A percentile compares a stretch with the other conserved stretches of the same genome.
Evolutionary conservation across 2,888 invertebrate species (phyloP).

Genomic region (Fragum sueziense): DNA sequence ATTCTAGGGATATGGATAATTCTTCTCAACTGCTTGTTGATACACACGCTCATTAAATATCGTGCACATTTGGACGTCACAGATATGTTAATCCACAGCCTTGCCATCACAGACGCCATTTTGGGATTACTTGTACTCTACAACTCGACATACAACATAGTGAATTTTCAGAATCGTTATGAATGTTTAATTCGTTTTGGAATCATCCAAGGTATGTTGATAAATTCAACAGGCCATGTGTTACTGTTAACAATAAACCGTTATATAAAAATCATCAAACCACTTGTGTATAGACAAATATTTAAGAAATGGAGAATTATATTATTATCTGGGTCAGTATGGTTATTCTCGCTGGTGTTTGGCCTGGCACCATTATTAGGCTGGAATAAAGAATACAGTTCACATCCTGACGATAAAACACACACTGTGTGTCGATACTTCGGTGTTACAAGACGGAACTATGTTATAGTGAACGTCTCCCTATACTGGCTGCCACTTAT

Average conservation of each 20-base stretch:
- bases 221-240: slow-evolving; percentile 64
- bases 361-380: slow-evolving; percentile 63
- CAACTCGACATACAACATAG: slow-evolving; percentile 66
- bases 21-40: slow-evolving; percentile 57
- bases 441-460: slow-evolving; percentile 55
- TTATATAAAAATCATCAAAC: slow-evolving; percentile 64
- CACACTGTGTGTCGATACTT: slow-evolving; percentile 63
- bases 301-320: slow-evolving; percentile 56
- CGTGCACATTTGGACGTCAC: slow-evolving; percentile 55
- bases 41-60: slow-evolving; percentile 56
- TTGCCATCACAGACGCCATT: slow-evolving; percentile 65
- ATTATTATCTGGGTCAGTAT: slow-evolving; percentile 47
- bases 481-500: slow-evolving; percentile 63
- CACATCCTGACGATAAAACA: slow-evolving; percentile 39
- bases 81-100: slow-evolving; percentile 62
- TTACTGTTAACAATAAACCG: slow-evolving; percentile 63
- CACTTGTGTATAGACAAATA: slow-evolving; percentile 58
- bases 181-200: slow-evolving; percentile 66
- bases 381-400: slow-evolving; percentile 53
- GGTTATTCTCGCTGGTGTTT: slow-evolving; percentile 58
- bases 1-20: slow-evolving; percentile 61
- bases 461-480: slow-evolving; percentile 50
- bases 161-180: slow-evolving; percentile 66
- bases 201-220: slow-evolving; percentile 53
- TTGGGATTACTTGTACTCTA: slow-evolving; percentile 67